phyloP scores from a whole-genome alignment of 2,888 invertebrate genomes.

The Hanleya hanleyi region DNA sequence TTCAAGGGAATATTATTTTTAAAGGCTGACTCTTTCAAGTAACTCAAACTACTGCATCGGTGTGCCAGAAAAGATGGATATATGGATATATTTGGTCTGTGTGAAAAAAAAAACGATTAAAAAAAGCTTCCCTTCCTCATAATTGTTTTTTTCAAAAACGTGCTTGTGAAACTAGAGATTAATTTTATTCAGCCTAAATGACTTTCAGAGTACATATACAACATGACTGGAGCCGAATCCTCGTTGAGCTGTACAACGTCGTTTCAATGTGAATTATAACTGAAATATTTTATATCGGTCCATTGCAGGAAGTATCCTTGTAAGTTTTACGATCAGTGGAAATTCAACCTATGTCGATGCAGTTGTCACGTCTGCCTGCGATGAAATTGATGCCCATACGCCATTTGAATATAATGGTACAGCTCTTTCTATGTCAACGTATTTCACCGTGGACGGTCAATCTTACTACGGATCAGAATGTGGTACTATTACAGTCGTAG shows the following conservation, averaged over 20 bases:
- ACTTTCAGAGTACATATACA: too few species aligned
- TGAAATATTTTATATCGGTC: background rate
- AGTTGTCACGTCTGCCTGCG: background rate
- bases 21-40: too few species aligned
- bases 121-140: too few species aligned
- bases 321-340: background rate
- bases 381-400: background rate
- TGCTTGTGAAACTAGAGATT: background rate
- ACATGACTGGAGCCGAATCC: too few species aligned
- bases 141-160: background rate
- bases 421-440: background rate
- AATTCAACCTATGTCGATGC: background rate
- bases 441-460: background rate
- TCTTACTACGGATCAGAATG: background rate
- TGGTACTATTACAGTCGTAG: background rate
- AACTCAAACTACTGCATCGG: too few species aligned
- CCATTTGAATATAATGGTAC: background rate
- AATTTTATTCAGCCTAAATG: background rate
- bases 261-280: too few species aligned
- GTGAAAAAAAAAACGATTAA: too few species aligned
- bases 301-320: background rate
- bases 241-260: too few species aligned
- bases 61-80: too few species aligned
- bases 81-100: too few species aligned
- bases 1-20: too few species aligned